Conservation (phyloP, 2,797 vertebrate species). For the Mus minutoides region DNA sequence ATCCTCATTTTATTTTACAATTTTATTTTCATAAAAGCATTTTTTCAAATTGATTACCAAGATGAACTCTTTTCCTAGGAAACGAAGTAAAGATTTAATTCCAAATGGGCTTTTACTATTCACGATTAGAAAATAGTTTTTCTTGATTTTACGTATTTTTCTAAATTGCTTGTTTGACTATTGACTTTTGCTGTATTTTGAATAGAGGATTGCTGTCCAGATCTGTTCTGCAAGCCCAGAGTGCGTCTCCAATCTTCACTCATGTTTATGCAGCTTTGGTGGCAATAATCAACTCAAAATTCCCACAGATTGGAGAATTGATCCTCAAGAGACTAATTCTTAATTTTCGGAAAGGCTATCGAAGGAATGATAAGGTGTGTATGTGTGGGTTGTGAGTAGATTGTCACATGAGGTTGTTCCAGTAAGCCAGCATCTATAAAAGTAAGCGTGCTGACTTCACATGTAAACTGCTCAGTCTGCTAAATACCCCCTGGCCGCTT, state of each 20-base stretch:
- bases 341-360: too few species aligned
- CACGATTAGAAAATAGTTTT: conserved; percentile 26
- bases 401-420: background rate
- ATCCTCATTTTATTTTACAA: background rate
- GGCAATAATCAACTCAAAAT: too few species aligned
- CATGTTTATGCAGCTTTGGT: too few species aligned
- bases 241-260: conserved; percentile 97
- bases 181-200: conserved; percentile 50
- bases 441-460: conserved; percentile 14
- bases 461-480: background rate
- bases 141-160: background rate
- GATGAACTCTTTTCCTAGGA: background rate
- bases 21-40: conserved; percentile 51
- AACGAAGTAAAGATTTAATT: background rate
- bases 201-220: conserved; percentile 94
- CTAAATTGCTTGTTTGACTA: background rate
- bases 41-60: conserved; percentile 47
- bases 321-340: too few species aligned
- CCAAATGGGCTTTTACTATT: conserved; percentile 29
- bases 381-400: conserved; percentile 21
- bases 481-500: background rate
- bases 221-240: conserved; percentile 96
- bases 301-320: too few species aligned
- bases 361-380: conserved; percentile 79
- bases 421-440: background rate